phyloP scores from a whole-genome alignment of 2,113 vertebrate genomes.

The Dipodomys merriami region DNA sequence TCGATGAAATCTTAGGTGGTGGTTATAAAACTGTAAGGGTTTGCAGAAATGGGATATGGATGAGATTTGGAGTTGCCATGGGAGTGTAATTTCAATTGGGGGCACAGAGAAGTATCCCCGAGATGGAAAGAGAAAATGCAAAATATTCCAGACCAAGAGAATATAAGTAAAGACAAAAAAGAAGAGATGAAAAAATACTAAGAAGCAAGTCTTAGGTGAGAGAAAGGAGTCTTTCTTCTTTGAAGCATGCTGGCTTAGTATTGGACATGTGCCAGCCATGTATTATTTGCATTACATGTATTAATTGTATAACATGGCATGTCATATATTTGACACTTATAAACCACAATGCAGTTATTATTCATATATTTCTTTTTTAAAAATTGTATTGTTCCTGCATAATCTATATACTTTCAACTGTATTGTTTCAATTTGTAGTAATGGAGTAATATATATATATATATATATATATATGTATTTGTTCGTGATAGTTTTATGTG shows the following conservation, averaged over 20 bases:
- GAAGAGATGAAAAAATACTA: neutral
- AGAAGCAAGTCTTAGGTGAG: neutral
- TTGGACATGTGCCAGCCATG: neutral
- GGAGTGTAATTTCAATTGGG: neutral
- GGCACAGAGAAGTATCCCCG: neutral
- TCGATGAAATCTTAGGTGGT: neutral
- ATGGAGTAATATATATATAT: neutral
- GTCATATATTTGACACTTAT: neutral
- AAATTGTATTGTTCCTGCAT: neutral
- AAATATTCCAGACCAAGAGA: neutral
- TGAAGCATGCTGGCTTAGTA: neutral
- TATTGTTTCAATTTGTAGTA: conserved; percentile 23
- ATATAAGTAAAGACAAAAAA: neutral
- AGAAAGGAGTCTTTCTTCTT: neutral
- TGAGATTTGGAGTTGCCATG: neutral
- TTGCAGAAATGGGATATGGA: neutral
- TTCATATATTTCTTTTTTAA: neutral
- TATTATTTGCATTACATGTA: neutral
- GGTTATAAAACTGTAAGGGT: neutral
- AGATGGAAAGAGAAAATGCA: neutral
- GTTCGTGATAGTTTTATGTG: neutral
- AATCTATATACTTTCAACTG: neutral
- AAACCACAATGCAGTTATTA: neutral
- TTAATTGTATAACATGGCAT: no score
- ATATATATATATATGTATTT: neutral